A percentile compares a stretch with the other conserved stretches of the same genome.
phyloP scores from a whole-genome alignment of 2,888 invertebrate species.

The Argynnis bischoffii region DNA sequence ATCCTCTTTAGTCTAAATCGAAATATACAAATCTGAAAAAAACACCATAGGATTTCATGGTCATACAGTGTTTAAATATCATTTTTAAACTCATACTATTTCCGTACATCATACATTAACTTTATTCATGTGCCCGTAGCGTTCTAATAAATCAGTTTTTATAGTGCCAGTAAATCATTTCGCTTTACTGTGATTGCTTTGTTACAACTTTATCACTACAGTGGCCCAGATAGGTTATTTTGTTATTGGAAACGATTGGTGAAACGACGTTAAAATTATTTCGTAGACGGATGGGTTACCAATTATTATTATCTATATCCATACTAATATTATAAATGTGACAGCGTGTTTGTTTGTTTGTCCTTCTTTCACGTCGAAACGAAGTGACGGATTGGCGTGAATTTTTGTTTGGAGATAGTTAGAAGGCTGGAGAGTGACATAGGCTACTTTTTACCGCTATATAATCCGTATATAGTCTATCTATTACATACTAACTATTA shows the following conservation, averaged over 20 bases:
- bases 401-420: too few relatives aligned
- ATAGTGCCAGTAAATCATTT: constrained; percentile 31
- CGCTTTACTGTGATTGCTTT: constrained; percentile 15
- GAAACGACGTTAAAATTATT: background rate
- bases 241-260: background rate
- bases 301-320: background rate
- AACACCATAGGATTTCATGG: background rate
- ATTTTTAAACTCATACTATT: background rate
- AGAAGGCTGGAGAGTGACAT: too few relatives aligned
- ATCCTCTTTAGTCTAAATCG: too few relatives aligned
- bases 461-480: too few relatives aligned
- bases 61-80: background rate
- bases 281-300: background rate
- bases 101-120: background rate
- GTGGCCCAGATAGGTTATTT: constrained; percentile 3
- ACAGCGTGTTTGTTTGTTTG: too few relatives aligned
- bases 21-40: background rate
- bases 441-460: too few relatives aligned
- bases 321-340: too few relatives aligned
- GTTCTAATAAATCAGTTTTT: constrained; percentile 32
- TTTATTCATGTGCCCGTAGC: constrained; percentile 14
- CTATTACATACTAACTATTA: too few relatives aligned
- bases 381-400: too few relatives aligned
- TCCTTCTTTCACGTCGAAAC: too few relatives aligned
- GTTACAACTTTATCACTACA: background rate